Conservation (phyloP, 2,113 vertebrate species). For the Laterallus jamaicensis region DNA sequence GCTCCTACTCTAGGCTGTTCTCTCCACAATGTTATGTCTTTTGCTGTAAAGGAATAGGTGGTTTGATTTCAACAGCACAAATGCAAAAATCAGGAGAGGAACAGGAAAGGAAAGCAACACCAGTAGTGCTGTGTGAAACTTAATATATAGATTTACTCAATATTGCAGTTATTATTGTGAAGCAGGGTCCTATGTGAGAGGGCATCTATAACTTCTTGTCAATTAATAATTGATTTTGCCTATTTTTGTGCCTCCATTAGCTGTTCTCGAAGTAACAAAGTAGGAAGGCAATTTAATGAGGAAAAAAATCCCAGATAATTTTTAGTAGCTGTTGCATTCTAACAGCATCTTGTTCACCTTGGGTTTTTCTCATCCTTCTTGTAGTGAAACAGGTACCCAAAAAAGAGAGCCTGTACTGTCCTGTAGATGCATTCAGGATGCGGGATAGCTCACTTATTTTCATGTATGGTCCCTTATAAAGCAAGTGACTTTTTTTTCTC, state of each 20-base stretch:
- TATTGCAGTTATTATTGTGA: not conserved
- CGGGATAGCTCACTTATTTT: not conserved
- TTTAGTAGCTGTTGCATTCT: not conserved
- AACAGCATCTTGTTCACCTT: not conserved
- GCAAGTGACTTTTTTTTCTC: not conserved
- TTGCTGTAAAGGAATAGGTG: not conserved
- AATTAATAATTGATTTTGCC: not conserved
- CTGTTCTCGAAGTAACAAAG: not conserved
- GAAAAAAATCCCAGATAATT: not conserved
- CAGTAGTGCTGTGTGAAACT: not conserved
- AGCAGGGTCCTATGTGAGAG: not conserved
- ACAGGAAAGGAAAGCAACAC: not conserved
- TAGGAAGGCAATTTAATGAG: not conserved
- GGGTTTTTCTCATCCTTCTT: not conserved
- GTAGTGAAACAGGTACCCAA: not conserved
- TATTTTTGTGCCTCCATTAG: not conserved
- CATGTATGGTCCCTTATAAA: not conserved
- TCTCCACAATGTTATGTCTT: not conserved
- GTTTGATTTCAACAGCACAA: not conserved
- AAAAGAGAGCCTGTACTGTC: not conserved
- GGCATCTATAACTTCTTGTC: not conserved
- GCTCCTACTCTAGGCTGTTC: not conserved
- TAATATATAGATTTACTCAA: not conserved
- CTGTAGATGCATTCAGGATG: not conserved
- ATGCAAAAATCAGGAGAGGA: not conserved